These are phyloP conservation scores for Psix sp. DNA, from an alignment of 1,140 invertebrate genomes.

Conservation along the genomic window DNA sequence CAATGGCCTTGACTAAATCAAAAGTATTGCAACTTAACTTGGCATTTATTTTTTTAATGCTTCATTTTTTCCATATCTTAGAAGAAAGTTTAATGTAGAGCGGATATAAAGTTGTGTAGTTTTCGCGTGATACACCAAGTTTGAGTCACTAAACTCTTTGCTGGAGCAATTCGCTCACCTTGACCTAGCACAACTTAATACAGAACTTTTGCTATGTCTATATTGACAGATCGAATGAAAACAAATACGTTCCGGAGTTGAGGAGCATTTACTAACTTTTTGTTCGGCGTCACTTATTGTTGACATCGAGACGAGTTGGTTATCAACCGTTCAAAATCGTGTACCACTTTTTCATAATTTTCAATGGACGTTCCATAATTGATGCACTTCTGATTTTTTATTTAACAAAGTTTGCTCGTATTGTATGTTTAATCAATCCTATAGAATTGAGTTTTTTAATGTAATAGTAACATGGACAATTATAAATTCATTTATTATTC, in stretches of 20 bases:
- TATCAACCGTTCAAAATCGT: not conserved
- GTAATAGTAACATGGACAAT: too few species aligned
- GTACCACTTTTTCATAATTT: too few species aligned
- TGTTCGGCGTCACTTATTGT: conserved; percentile 6
- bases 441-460: too few species aligned
- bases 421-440: too few species aligned
- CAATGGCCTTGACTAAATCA: too few species aligned
- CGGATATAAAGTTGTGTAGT: conserved; percentile 43
- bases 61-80: conserved; percentile 25
- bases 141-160: conserved; percentile 52
- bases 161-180: conserved; percentile 49
- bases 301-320: conserved; percentile 9
- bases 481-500: too few species aligned
- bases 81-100: conserved; percentile 39
- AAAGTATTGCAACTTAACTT: too few species aligned
- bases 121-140: conserved; percentile 25
- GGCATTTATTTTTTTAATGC: too few species aligned
- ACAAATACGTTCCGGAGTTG: conserved; percentile 35
- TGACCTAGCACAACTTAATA: conserved; percentile 48
- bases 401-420: too few species aligned
- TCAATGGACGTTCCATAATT: too few species aligned
- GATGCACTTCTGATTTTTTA: too few species aligned
- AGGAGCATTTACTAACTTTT: conserved; percentile 23
- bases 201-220: conserved; percentile 32
- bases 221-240: conserved; percentile 42